Conservation (phyloP, 2,113 vertebrate genomes). For the Hystrix brachyura region DNA sequence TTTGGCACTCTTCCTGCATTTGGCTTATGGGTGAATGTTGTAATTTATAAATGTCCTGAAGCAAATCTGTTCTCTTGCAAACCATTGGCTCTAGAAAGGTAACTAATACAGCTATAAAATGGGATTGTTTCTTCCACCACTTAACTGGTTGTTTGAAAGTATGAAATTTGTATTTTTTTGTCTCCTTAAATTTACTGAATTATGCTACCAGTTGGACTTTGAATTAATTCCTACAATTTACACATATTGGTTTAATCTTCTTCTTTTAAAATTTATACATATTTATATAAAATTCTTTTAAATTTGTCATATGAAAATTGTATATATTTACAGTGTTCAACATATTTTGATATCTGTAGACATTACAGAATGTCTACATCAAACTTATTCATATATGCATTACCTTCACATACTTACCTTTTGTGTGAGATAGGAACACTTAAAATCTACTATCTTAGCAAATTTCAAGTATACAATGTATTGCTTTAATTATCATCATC, state of each 20-base stretch:
- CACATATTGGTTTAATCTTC: background rate
- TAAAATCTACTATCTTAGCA: background rate
- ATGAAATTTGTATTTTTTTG: background rate
- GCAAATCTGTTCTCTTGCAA: no score
- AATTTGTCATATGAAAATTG: background rate
- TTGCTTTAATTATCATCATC: background rate
- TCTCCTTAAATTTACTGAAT: background rate
- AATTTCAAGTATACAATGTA: background rate
- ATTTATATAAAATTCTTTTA: background rate
- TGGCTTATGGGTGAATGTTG: no score
- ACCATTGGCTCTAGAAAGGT: no score
- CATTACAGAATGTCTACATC: background rate
- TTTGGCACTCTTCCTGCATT: no score
- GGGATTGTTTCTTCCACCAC: background rate
- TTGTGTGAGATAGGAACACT: background rate
- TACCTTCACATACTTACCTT: background rate
- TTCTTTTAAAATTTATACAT: background rate
- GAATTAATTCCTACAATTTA: background rate
- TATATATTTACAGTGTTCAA: background rate
- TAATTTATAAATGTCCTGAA: no score
- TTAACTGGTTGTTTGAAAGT: background rate
- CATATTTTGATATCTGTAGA: background rate
- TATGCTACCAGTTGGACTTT: background rate
- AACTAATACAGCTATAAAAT: background rate
- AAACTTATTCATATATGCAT: background rate